These are phyloP conservation scores for Yponomeuta plumbellus DNA, from an alignment of 2,888 invertebrate species.

Conservation along the genomic window DNA sequence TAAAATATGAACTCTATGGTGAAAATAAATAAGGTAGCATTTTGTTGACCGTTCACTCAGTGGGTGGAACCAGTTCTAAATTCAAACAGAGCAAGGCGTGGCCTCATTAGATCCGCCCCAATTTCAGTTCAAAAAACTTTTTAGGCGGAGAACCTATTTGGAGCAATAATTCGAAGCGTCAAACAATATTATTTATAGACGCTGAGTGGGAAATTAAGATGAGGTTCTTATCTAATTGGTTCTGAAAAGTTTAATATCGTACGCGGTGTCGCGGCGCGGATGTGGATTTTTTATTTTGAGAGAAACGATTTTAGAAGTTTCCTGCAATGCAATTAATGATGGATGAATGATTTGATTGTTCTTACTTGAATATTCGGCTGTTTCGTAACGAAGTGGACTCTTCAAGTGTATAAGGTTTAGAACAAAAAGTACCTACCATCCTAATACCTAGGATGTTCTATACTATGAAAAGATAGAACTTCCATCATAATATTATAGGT, in stretches of 20 bases:
- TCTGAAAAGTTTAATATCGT: constrained; percentile 57
- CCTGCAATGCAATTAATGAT: constrained; percentile 6
- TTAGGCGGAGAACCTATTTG: constrained; percentile 44
- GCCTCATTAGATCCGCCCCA: constrained; percentile 37
- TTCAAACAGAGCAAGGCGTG: constrained; percentile 54
- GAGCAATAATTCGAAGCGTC: constrained; percentile 69
- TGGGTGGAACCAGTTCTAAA: constrained; percentile 47
- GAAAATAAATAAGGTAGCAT: constrained; percentile 23
- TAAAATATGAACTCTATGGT: constrained; percentile 6
- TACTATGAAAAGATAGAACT: no score
- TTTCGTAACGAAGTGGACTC: not conserved
- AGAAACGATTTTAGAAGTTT: constrained; percentile 27
- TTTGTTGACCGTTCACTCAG: constrained; percentile 24
- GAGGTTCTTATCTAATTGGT: constrained; percentile 64
- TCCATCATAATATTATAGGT: no score
- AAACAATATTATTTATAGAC: constrained; percentile 66
- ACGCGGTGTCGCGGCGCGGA: constrained; percentile 36
- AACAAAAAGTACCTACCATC: no score
- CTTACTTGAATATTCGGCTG: no score
- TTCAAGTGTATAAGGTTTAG: not conserved
- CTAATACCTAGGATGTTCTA: no score
- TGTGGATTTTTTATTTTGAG: constrained; percentile 46
- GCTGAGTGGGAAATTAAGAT: constrained; percentile 58
- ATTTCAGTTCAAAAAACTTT: constrained; percentile 1
- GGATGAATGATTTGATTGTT: not conserved